Evolutionary conservation across 2,113 vertebrate species (phyloP).

Genomic region (Empidonax alnorum): DNA sequence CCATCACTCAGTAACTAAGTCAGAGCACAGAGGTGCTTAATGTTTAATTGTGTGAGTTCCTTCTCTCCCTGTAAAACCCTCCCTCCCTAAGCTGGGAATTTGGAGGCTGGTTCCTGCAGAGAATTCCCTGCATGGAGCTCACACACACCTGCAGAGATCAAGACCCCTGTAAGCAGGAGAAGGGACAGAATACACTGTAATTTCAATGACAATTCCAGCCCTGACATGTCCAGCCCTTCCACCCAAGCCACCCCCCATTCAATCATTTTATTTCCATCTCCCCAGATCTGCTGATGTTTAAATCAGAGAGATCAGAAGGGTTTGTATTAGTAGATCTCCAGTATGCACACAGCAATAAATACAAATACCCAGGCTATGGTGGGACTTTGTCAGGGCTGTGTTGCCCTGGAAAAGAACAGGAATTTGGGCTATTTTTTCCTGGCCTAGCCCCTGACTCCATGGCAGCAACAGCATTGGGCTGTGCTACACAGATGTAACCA

Average conservation of each 20-base stretch:
- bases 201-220: not conserved
- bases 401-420: not conserved
- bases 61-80: not conserved
- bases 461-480: not conserved
- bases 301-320: not conserved
- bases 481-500: not conserved
- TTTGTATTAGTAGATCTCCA: accelerated
- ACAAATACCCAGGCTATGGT: accelerated
- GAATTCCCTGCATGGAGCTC: not conserved
- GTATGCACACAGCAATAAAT: not conserved
- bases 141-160: not conserved
- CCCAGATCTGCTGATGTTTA: not conserved
- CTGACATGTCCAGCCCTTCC: not conserved
- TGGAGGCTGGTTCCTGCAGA: not conserved
- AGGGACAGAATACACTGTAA: not conserved
- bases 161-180: not conserved
- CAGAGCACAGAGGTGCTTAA: not conserved
- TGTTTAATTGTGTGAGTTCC: not conserved
- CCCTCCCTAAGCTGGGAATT: not conserved
- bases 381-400: not conserved
- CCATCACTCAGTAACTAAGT: not conserved
- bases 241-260: not conserved
- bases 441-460: not conserved
- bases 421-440: not conserved
- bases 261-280: not conserved